A percentile compares a stretch with the other conserved stretches of the same genome.
Evolutionary conservation across 2,113 vertebrate genomes (phyloP).

Genomic region (Meriones unguiculatus): DNA sequence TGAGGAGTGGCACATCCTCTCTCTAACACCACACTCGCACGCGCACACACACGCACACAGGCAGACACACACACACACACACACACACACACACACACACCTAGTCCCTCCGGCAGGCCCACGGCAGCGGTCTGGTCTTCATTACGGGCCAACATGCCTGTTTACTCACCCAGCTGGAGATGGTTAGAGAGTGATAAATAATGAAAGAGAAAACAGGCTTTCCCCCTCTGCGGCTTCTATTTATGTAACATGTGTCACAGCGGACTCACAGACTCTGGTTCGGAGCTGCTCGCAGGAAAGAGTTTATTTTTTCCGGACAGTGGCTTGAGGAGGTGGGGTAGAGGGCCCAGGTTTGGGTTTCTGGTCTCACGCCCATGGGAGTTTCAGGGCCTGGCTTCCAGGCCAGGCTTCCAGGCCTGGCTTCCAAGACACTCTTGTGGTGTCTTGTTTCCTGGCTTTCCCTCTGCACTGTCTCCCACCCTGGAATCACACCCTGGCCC

Average conservation of each 20-base stretch:
- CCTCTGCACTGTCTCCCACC: background rate
- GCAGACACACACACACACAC: background rate
- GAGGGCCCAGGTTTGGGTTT: slow-evolving; percentile 62
- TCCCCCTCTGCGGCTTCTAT: slow-evolving; percentile 91
- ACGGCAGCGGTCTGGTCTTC: slow-evolving; percentile 76
- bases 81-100: background rate
- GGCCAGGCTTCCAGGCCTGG: slow-evolving; percentile 62
- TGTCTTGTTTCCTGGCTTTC: background rate
- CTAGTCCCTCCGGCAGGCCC: slow-evolving; percentile 56
- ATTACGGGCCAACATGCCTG: slow-evolving; percentile 93
- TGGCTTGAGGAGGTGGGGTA: slow-evolving; percentile 65
- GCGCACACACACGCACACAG: background rate
- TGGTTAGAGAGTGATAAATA: slow-evolving; percentile 94
- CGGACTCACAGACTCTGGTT: slow-evolving; percentile 87
- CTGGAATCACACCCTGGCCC: background rate
- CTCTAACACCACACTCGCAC: background rate
- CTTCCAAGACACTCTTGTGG: background rate
- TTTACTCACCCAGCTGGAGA: slow-evolving; percentile 96
- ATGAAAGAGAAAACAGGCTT: slow-evolving; percentile 93
- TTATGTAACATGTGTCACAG: slow-evolving; percentile 91
- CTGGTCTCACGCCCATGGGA: slow-evolving; percentile 73
- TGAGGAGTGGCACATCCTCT: background rate
- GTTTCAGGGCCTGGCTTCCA: slow-evolving; percentile 65
- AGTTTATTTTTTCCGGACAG: slow-evolving; percentile 88
- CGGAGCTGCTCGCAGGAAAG: slow-evolving; percentile 86